Base-by-base conservation (phyloP, 2,888 invertebrate genomes). In the Epistrophe eligans region DNA sequence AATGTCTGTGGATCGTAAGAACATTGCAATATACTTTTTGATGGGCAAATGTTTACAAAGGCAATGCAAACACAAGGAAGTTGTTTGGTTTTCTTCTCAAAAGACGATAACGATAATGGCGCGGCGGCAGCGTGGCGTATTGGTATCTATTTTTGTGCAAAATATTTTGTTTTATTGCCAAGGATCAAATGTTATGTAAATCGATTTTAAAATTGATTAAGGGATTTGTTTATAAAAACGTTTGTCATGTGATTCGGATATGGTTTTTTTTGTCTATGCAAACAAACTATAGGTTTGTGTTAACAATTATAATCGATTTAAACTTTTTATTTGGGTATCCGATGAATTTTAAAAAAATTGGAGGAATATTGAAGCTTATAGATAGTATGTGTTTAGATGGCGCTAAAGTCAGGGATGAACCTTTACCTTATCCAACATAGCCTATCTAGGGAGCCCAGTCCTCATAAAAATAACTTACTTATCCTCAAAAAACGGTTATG, bases 41-140 rank as follows among this genome's bases (percentile, higher is more conserved):
- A 72, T 67, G 58, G 62, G 72, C 67, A 84, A 71, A 71, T 72
- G 76, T 77, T 80, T 80, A 72, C 84, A 76, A 70, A 60, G 72
- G 55, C 50, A 67, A 24, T 64, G 64, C 48, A 62, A 70, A 64
- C 74, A 79, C 35, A 35, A 17, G 62, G 38, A 58, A 72, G 40
- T 64, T 76, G 24, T 52, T 58, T 52, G 52, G 72, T 72, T 32
- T 45, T 77, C 50, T 38, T 66, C 43, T 32, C 40, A 62, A 19
- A 48, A 50, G 50, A 50, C 5, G n/a, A 43, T 43, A 43, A n/a
- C 45, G 7, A 45, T 3, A 45, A 3, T 7, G 15, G 7, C 13
- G 32, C 1, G 17, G 17, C 45, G n/a, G 0, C 43, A 50, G 11
- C 4, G 3, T 48, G 19, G 50, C 4, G 50, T 50, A 11, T 50